A percentile compares a stretch with the other conserved stretches of the same genome.
These are phyloP conservation scores for Thalassophryne amazonica DNA, from an alignment of 2,797 vertebrate genomes.

Conservation along the genomic window DNA sequence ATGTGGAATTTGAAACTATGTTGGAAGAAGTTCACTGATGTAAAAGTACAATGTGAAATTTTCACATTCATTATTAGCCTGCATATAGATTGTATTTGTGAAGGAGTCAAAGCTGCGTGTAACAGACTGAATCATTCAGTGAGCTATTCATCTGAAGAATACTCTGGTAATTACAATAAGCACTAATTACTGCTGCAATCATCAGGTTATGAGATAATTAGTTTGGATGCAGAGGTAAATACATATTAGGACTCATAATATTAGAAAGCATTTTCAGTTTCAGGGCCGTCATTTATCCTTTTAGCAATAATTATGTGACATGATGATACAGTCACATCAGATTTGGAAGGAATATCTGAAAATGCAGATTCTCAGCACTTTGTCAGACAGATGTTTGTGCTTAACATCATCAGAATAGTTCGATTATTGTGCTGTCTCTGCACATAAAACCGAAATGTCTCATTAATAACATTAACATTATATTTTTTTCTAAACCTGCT, in stretches of 20 bases:
- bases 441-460: too few relatives aligned
- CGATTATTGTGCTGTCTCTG: too few relatives aligned
- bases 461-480: too few relatives aligned
- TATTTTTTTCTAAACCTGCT: too few relatives aligned
- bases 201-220: constrained; percentile 23
- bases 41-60: neutral
- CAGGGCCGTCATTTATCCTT: neutral
- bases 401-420: too few relatives aligned
- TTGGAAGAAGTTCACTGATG: neutral
- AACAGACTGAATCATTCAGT: constrained; percentile 1
- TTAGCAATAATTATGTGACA: neutral
- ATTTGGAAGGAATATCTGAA: neutral
- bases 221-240: constrained; percentile 30
- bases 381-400: too few relatives aligned
- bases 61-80: constrained; percentile 19
- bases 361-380: too few relatives aligned
- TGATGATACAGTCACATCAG: neutral
- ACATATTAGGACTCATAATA: constrained; percentile 7
- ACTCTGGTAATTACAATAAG: constrained; percentile 36
- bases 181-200: constrained; percentile 24
- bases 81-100: constrained; percentile 1
- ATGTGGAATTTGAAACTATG: too few relatives aligned
- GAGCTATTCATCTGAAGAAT: constrained; percentile 19
- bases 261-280: constrained; percentile 2
- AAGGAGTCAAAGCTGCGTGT: neutral